Conservation (phyloP, 2,797 vertebrate species). For the Acanthis flammea region DNA sequence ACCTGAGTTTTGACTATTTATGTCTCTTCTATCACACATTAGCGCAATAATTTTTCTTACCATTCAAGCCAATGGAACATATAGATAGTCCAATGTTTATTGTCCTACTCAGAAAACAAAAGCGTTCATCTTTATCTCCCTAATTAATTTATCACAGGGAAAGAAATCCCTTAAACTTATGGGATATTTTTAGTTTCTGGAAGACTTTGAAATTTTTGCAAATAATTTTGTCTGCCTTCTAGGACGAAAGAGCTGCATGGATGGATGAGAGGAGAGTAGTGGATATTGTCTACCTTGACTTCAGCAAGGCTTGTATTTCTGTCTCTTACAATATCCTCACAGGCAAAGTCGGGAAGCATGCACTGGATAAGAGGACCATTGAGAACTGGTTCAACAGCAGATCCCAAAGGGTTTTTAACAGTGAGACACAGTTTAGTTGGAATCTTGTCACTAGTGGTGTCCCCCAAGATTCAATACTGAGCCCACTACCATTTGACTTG, state of each 20-base stretch:
- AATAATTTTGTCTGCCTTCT: background rate
- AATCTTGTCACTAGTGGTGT: background rate
- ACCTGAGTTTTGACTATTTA: background rate
- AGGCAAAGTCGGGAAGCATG: background rate
- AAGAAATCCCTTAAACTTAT: background rate
- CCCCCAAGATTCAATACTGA: background rate
- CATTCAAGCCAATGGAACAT: background rate
- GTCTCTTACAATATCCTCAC: background rate
- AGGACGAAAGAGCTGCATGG: background rate
- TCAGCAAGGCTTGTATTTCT: background rate
- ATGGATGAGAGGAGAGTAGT: background rate
- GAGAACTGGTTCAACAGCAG: background rate
- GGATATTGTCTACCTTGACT: background rate
- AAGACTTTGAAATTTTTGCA: background rate
- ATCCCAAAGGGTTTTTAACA: fast-evolving
- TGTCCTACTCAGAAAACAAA: background rate
- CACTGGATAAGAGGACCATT: background rate
- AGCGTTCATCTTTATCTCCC: background rate
- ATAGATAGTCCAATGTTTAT: background rate
- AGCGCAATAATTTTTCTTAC: background rate
- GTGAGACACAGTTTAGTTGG: background rate
- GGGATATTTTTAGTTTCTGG: background rate
- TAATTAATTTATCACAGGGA: background rate
- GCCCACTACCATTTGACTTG: fast-evolving
- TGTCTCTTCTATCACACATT: background rate